Evolutionary conservation across 2,797 vertebrate genomes (phyloP), one percentile per base, ranked within the genome.

Genomic region (Gastrophryne carolinensis): DNA sequence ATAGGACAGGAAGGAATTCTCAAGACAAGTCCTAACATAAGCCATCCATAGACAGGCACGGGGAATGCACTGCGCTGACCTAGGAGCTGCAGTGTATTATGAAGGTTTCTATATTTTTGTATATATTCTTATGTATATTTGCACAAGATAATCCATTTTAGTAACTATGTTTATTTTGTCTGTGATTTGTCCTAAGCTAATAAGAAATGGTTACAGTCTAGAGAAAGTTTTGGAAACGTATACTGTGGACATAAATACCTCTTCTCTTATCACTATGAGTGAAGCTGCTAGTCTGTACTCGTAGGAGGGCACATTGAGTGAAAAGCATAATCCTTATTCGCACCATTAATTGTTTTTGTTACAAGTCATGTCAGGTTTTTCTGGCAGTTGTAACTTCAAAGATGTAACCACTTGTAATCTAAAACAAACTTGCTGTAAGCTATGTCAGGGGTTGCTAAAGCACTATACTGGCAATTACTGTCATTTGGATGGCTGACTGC

Each of bases 361-460:
- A 57, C 75, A 71, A 63, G 58, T 63, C 50, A 71, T 35, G 58
- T 77, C 60, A 77, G 75, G 67, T 65, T 65, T 64, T 57, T 19
- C 37, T 35, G 13, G 17, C 47, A 65, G 67, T 65, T 21, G 37
- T 58, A 13, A 64, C 68, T 66, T 72, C 58, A 65, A 78, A 72
- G 58, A 57, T 73, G 21, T 9, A 23, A 29, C 7, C 2, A 54
- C 49, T 56, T 68, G 50, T 54, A 54, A 67, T 68, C 23, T 41
- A 56, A 56, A 30, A 53, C 34, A 29, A 56, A 34, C 52, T 56
- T 15, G 15, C 24, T 30, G 17, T 5, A 27, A 37, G 13, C 21
- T 29, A 23, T 30, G 27, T 30, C 53, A 56, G 7, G 30, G 27
- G 17, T 27, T 27, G 12, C 30, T 26, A 21, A 34, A 13, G 10